Evolutionary conservation across 2,888 invertebrate species (phyloP), one percentile per base, ranked within the genome.

Genomic region (Sphaeridia pumilis): DNA sequence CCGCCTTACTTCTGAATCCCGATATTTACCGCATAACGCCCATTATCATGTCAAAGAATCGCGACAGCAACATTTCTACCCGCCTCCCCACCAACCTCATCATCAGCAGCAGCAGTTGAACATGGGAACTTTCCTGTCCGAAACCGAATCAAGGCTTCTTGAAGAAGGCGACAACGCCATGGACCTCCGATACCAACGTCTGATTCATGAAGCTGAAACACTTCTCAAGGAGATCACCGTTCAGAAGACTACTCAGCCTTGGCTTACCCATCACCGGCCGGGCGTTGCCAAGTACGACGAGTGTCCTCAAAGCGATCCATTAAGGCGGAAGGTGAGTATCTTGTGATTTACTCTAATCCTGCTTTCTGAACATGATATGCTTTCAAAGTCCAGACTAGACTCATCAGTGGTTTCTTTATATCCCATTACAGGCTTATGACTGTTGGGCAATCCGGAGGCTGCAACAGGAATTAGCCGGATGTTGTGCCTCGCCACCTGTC

Each of bases 241-340:
- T 4, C 60, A 62, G 45, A 45, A 45, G n/a, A n/a, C 45, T 10
- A 45, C n/a, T 26, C 26, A 45, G 45, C 25, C 45, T 10, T 54
- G 49, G 54, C 41, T 54, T 22, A 47, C 49, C 41, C 34, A 43
- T 43, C 43, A 52, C 31, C 45, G 43, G 2, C 21, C 44, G 5
- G 46, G 49, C 17, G 46, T 22, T 46, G 49, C 59, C n/a, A 38
- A 51, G 21, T 45, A 50, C 24, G 63, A 62, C 21, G 65, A 59
- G 36, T 65, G 65, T 53, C 65, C 65, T 20, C 65, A 65, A 43
- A 65, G 65, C 55, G 65, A 65, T 62, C 65, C 65, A 28, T 55
- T 65, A 5, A 47, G 61, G 24, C 51, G 65, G 50, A 65, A 65
- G 58, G 65, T 63, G 57, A 51, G 22, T 20, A 21, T 44, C 43